A percentile compares a stretch with the other conserved stretches of the same genome.
phyloP scores from a whole-genome alignment of 2,888 invertebrate species.

The Mactromeris polynyma region DNA sequence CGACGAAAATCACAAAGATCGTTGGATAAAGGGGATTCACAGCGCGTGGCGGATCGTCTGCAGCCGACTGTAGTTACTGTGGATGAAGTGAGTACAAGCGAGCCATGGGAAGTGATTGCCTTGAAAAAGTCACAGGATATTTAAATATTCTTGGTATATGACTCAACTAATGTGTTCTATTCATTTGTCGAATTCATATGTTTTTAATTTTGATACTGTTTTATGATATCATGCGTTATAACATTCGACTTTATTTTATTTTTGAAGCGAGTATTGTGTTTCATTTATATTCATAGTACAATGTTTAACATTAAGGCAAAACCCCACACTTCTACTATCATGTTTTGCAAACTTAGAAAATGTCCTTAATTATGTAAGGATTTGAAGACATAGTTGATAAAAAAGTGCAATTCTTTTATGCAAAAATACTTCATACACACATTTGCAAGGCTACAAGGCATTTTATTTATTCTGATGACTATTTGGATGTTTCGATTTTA shows the following conservation, averaged over 20 bases:
- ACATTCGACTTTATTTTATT: neutral
- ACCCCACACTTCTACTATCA: neutral
- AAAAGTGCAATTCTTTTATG: too few relatives aligned
- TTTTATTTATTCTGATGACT: too few relatives aligned
- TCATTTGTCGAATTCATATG: neutral
- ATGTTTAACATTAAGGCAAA: neutral
- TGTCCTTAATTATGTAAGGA: too few relatives aligned
- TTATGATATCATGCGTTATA: neutral
- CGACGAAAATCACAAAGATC: slow-evolving; percentile 34
- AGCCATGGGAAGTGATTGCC: slow-evolving; percentile 62
- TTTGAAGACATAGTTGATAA: too few relatives aligned
- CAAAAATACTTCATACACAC: too few relatives aligned
- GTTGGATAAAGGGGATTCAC: slow-evolving; percentile 20
- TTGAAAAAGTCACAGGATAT: slow-evolving; percentile 38
- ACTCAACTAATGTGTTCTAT: neutral
- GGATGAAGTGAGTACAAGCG: slow-evolving; percentile 55
- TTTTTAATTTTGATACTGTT: neutral
- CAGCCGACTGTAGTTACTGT: slow-evolving; percentile 43
- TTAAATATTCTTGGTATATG: neutral
- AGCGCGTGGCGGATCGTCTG: slow-evolving; percentile 15
- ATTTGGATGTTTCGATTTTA: too few relatives aligned
- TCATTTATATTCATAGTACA: neutral
- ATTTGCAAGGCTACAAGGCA: too few relatives aligned
- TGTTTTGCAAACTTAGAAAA: too few relatives aligned
- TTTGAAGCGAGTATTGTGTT: neutral